These are phyloP conservation scores for Micromesistius poutassou DNA, from an alignment of 2,797 vertebrate species.

Conservation along the genomic window DNA sequence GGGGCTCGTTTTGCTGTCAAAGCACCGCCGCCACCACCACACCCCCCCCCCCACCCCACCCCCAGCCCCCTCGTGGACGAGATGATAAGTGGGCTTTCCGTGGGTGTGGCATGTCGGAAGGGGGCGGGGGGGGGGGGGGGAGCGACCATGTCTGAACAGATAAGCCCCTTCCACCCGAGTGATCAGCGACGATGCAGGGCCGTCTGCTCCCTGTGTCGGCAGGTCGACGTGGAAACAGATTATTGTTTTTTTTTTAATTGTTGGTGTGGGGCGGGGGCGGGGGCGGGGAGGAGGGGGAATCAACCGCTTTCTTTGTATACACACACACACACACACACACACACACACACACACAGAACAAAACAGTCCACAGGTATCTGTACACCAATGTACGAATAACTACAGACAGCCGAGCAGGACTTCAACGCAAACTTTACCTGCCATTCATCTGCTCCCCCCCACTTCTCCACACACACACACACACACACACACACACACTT, in stretches of 20 bases:
- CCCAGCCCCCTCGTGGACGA: slow-evolving; percentile 59
- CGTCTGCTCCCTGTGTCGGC: background rate
- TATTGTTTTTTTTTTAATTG: background rate
- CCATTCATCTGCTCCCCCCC: too few species aligned
- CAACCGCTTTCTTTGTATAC: too few species aligned
- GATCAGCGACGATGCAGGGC: slow-evolving; percentile 23
- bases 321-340: too few species aligned
- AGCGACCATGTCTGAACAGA: slow-evolving; percentile 58
- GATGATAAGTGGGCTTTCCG: slow-evolving; percentile 20
- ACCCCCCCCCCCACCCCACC: slow-evolving; percentile 58
- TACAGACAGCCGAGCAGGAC: too few species aligned
- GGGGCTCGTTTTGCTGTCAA: slow-evolving; percentile 66
- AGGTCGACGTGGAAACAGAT: background rate
- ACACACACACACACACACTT: too few species aligned
- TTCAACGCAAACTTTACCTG: too few species aligned
- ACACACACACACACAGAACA: too few species aligned
- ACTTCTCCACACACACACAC: too few species aligned
- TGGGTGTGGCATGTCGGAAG: slow-evolving; percentile 52
- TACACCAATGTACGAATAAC: too few species aligned
- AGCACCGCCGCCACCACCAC: slow-evolving; percentile 56
- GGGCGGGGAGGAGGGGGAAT: too few species aligned
- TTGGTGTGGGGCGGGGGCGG: background rate
- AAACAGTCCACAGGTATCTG: too few species aligned
- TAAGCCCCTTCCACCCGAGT: slow-evolving; percentile 60
- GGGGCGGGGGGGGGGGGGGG: slow-evolving; percentile 63